Evolutionary conservation across 2,113 vertebrate genomes (phyloP), one percentile per base, ranked within the genome.

Genomic region (Eptesicus fuscus): DNA sequence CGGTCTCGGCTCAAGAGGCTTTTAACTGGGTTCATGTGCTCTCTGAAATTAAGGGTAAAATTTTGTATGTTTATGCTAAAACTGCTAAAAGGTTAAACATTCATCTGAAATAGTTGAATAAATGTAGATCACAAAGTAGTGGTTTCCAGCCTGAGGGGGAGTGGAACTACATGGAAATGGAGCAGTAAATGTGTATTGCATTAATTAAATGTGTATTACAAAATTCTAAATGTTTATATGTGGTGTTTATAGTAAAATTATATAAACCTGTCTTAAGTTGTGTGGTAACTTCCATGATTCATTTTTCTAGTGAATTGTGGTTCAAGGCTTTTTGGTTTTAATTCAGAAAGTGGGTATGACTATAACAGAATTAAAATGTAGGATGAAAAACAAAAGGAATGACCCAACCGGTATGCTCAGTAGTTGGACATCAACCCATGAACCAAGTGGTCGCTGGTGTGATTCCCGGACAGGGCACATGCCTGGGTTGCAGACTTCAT

Each of bases 91-190:
- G 23, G 4, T 61, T 70, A 51, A 79, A 90, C 5, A 77, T 2
- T 53, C 10, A 70, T 80, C 16, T 94, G 56, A 93, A 74, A 40
- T 91, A 89, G 83, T 93, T 79, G 40, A 69, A 65, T 88, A 53
- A 96, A 67, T 73, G 3, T 40, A 76, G 32, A 56, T 69, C 32
- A 88, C 25, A 73, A 47, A 92, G 10, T 63, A n/a, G 22, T 90
- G 8, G 47, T 74, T 93, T 95, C 47, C 4, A 95, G 40, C n/a
- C 28, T 91, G 6, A n/a, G 5, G 40, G 22, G 13, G n/a, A 69
- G 7, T 87, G 32, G 13, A 90, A 35, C n/a, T 80, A 1, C 18
- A 28, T 86, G 56, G 56, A 83, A 91, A 88, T 18, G 37, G 20
- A 74, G 9, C 30, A 9, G 53, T 91, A 59, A 96, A 42, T 63